phyloP scores from a whole-genome alignment of 2,797 vertebrate species.

The Tragelaphus oryx region DNA sequence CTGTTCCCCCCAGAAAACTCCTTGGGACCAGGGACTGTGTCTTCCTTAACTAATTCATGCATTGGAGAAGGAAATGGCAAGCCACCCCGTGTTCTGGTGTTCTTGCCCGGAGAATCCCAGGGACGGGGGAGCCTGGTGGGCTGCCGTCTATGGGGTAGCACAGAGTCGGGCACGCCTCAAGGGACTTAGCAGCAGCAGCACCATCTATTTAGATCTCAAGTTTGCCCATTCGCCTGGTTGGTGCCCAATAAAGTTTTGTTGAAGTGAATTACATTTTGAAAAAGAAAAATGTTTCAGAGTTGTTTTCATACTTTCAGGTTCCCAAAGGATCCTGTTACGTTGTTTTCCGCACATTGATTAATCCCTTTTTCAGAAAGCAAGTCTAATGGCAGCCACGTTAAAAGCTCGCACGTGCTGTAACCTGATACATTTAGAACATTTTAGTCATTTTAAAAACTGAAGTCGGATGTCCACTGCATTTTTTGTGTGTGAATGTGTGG shows the following conservation, averaged over 20 bases:
- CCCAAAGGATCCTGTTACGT: conserved; percentile 59
- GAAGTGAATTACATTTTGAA: neutral
- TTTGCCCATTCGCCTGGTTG: neutral
- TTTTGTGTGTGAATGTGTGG: conserved; percentile 58
- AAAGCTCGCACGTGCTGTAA: conserved; percentile 48
- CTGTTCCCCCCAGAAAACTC: neutral
- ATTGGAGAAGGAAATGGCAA: too few relatives aligned
- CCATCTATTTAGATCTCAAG: neutral
- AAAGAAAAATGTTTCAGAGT: conserved; percentile 31
- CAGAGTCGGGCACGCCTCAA: too few relatives aligned
- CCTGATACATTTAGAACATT: conserved; percentile 58
- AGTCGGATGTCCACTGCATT: conserved; percentile 58
- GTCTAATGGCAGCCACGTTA: neutral
- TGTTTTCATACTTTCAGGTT: conserved; percentile 62
- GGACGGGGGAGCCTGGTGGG: too few relatives aligned
- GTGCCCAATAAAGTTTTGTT: neutral
- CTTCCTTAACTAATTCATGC: neutral
- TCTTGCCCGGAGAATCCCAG: too few relatives aligned
- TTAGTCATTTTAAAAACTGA: conserved; percentile 38
- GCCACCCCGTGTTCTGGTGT: too few relatives aligned
- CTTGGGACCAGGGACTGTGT: neutral
- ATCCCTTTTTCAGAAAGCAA: conserved; percentile 38
- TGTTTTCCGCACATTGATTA: conserved; percentile 40
- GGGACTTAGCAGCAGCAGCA: too few relatives aligned
- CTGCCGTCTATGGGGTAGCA: too few relatives aligned